Evolutionary conservation across 2,888 invertebrate species (phyloP).

Genomic region (Lasius platythorax): DNA sequence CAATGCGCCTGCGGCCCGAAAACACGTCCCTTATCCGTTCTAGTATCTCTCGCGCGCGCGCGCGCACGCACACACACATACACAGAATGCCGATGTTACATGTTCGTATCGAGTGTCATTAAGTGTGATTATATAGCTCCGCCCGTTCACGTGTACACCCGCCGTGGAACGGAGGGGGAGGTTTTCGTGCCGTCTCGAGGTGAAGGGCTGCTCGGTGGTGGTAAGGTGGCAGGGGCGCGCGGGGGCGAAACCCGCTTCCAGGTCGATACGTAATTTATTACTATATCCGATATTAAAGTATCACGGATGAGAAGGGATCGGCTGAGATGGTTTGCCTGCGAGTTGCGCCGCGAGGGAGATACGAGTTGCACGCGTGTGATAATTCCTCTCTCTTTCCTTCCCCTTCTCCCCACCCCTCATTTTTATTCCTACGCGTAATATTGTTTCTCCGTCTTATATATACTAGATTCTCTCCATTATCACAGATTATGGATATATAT

Average conservation of each 20-base stretch:
- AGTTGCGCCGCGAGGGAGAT: slow-evolving; percentile 26
- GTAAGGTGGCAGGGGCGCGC: background rate
- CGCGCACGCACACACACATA: background rate
- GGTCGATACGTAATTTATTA: slow-evolving; percentile 81
- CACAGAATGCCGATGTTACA: slow-evolving; percentile 78
- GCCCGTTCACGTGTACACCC: slow-evolving; percentile 75
- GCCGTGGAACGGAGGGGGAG: slow-evolving; percentile 65
- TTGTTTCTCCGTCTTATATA: background rate
- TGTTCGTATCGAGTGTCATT: slow-evolving; percentile 82
- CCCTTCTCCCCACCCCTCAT: background rate
- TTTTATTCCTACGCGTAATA: slow-evolving; percentile 8
- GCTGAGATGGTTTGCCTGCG: slow-evolving; percentile 63
- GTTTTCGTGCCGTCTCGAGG: slow-evolving; percentile 60
- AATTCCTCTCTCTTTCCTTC: slow-evolving; percentile 1
- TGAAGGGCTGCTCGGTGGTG: slow-evolving; percentile 33
- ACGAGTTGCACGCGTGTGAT: slow-evolving; percentile 29
- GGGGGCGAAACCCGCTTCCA: slow-evolving; percentile 70
- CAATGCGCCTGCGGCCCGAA: slow-evolving; percentile 65
- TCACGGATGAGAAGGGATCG: slow-evolving; percentile 68
- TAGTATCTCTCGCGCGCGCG: slow-evolving; percentile 75
- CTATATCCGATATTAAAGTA: slow-evolving; percentile 80
- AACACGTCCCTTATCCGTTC: slow-evolving; percentile 77
- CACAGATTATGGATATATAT: background rate
- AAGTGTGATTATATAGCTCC: slow-evolving; percentile 82
- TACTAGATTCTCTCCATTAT: background rate